Conservation (phyloP, 2,113 vertebrate species). For the Peromyscus californicus region DNA sequence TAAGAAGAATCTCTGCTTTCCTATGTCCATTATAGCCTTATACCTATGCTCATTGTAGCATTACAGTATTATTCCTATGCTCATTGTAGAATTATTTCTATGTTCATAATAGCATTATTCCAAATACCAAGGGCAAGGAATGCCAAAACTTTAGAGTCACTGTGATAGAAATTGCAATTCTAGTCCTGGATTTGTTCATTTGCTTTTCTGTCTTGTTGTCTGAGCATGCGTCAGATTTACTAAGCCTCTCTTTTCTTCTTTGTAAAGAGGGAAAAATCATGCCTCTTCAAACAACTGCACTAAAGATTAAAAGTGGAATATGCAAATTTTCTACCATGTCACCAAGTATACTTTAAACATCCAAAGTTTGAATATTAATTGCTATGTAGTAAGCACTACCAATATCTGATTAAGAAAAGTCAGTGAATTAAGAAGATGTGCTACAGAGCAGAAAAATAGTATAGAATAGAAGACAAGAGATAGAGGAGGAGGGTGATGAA, state of each 20-base stretch:
- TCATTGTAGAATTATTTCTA: background rate
- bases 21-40: background rate
- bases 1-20: background rate
- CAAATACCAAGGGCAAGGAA: too few species aligned
- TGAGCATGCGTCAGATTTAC: background rate
- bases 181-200: background rate
- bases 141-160: constrained; percentile 8
- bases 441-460: background rate
- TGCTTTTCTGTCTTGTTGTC: background rate
- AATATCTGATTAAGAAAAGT: background rate
- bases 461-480: background rate
- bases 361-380: background rate
- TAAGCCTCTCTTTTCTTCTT: background rate
- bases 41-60: background rate
- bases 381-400: background rate
- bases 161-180: background rate
- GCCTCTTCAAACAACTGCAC: background rate
- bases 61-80: background rate
- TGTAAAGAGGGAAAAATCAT: background rate
- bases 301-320: constrained; percentile 11
- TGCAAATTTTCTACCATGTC: background rate
- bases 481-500: background rate
- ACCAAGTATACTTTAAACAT: background rate
- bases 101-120: background rate
- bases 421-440: background rate